These are phyloP conservation scores for Tichodroma muraria DNA, from an alignment of 2,113 vertebrate species.

Conservation along the genomic window DNA sequence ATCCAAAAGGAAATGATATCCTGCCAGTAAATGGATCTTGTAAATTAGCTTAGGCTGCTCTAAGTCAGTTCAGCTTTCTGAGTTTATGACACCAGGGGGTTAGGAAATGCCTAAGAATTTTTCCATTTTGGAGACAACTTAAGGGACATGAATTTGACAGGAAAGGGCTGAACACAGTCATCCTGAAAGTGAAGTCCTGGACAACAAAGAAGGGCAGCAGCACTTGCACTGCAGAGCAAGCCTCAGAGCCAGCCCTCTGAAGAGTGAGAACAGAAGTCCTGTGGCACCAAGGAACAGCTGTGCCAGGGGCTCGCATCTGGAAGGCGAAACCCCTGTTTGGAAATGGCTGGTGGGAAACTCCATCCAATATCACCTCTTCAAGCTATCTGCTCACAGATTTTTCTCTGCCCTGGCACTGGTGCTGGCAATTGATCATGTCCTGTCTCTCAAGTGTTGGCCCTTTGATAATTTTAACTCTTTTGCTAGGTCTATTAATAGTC, in stretches of 20 bases:
- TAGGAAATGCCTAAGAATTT: background rate
- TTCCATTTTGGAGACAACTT: background rate
- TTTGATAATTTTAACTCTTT: background rate
- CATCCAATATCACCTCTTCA: background rate
- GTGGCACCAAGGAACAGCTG: rapidly evolving
- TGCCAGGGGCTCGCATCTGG: background rate
- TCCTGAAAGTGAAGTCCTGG: background rate
- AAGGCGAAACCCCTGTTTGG: background rate
- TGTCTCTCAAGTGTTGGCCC: background rate
- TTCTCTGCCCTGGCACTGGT: background rate
- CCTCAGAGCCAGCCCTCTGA: background rate
- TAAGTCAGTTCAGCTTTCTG: background rate
- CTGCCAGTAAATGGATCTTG: background rate
- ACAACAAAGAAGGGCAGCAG: background rate
- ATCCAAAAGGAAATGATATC: background rate
- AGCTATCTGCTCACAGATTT: background rate
- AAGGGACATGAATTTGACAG: background rate
- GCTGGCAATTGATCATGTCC: background rate
- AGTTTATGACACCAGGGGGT: background rate
- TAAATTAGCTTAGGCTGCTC: background rate
- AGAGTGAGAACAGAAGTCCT: background rate
- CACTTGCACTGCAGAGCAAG: background rate
- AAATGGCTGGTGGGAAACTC: background rate
- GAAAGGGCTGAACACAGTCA: background rate
- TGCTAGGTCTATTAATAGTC: background rate